phyloP scores from a whole-genome alignment of 2,113 vertebrate species.

The Atractosteus spatula region DNA sequence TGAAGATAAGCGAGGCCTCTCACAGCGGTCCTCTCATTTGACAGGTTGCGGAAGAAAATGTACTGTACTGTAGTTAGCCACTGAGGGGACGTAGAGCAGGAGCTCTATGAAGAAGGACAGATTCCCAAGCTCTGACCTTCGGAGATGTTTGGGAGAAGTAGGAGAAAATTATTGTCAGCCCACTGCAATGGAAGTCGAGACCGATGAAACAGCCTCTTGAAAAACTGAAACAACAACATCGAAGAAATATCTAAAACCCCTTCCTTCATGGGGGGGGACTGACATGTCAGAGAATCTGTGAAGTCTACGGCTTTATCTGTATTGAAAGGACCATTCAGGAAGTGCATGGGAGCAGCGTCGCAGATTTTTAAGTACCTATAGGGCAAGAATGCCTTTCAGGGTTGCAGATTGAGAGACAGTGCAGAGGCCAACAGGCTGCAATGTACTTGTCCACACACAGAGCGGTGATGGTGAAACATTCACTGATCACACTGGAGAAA shows the following conservation, averaged over 20 bases:
- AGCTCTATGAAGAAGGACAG: constrained; percentile 8
- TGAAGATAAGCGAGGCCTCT: neutral
- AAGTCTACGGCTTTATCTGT: no score
- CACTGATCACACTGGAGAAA: neutral
- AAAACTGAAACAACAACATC: constrained; percentile 2
- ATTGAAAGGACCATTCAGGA: no score
- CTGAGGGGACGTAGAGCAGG: constrained; percentile 7
- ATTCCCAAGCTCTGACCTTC: neutral
- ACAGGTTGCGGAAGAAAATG: neutral
- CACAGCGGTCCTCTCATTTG: neutral
- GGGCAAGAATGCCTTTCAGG: neutral
- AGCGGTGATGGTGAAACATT: constrained; percentile 6
- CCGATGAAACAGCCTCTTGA: neutral
- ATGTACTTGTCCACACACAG: constrained; percentile 13
- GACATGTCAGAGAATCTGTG: neutral
- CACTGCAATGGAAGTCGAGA: constrained; percentile 2
- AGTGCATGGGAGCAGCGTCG: neutral
- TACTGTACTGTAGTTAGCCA: neutral
- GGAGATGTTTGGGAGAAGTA: constrained; percentile 8
- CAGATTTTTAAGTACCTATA: neutral
- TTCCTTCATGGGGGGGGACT: neutral
- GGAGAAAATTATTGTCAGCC: constrained; percentile 8
- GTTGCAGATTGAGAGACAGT: neutral
- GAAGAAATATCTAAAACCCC: neutral
- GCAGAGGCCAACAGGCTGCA: constrained; percentile 9